These are phyloP conservation scores for Drosophila dives DNA, from an alignment of 2,888 invertebrate species.

Conservation along the genomic window DNA sequence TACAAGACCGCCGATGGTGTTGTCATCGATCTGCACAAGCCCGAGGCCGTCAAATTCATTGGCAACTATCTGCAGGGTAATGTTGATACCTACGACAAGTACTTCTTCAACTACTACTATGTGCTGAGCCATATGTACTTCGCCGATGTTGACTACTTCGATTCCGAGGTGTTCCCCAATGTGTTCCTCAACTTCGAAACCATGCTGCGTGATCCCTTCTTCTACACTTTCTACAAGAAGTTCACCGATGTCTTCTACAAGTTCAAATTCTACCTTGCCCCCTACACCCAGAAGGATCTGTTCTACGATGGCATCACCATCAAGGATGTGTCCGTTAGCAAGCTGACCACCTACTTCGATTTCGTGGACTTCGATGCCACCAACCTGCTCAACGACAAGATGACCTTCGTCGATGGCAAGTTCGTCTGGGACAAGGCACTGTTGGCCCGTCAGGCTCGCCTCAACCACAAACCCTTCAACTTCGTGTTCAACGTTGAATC, in stretches of 20 bases:
- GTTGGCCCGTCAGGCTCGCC: constrained; percentile 87
- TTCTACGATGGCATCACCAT: constrained; percentile 88
- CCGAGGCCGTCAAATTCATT: constrained; percentile 88
- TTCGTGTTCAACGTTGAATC: constrained; percentile 87
- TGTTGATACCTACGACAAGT: constrained; percentile 73
- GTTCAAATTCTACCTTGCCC: constrained; percentile 87
- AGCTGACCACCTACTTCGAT: constrained; percentile 90
- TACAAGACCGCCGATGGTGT: constrained; percentile 86
- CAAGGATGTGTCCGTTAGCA: constrained; percentile 87
- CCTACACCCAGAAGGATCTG: constrained; percentile 88
- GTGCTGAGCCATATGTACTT: constrained; percentile 77
- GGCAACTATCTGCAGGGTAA: constrained; percentile 89
- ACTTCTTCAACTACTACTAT: constrained; percentile 80
- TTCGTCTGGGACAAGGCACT: constrained; percentile 83
- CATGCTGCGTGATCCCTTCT: constrained; percentile 90
- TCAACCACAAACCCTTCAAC: constrained; percentile 88
- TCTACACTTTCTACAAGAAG: constrained; percentile 89
- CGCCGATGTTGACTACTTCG: constrained; percentile 67
- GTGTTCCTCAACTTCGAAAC: constrained; percentile 88
- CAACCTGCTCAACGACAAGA: constrained; percentile 86
- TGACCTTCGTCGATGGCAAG: constrained; percentile 85
- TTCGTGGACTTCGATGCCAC: constrained; percentile 88
- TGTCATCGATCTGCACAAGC: constrained; percentile 87
- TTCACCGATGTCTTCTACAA: constrained; percentile 86
- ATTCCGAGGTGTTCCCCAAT: constrained; percentile 84